These are phyloP conservation scores for Muscicapa striata DNA, from an alignment of 2,797 vertebrate species.

Conservation along the genomic window DNA sequence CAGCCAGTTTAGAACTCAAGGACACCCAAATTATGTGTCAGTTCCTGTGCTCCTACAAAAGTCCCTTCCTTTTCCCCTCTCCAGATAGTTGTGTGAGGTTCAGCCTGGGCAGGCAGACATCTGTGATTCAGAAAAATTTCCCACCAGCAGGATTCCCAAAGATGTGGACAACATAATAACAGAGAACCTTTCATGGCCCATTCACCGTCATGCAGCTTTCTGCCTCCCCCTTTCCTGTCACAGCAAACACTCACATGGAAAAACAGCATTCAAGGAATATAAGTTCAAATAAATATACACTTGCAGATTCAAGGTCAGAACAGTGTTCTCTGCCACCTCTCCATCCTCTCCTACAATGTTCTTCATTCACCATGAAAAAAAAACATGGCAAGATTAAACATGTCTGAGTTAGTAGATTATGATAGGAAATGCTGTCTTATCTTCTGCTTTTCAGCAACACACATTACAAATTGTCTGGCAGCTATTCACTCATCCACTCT, in stretches of 20 bases:
- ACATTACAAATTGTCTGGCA: constrained; percentile 56
- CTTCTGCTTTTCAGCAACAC: constrained; percentile 55
- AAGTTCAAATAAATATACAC: not conserved
- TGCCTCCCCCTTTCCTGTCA: not conserved
- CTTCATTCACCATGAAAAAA: not conserved
- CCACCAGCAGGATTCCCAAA: not conserved
- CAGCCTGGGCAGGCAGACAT: not conserved
- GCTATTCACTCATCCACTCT: constrained; percentile 39
- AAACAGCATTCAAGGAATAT: not conserved
- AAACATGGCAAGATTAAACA: not conserved
- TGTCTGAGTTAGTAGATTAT: constrained; percentile 32
- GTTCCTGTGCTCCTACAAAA: not conserved
- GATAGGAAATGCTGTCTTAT: constrained; percentile 48
- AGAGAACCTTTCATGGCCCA: not conserved
- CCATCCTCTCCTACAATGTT: not conserved
- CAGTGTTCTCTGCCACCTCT: not conserved
- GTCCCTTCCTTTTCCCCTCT: not conserved
- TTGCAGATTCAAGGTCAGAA: constrained; percentile 33
- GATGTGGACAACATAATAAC: not conserved
- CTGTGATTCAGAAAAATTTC: not conserved
- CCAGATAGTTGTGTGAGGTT: not conserved
- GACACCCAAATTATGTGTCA: not conserved
- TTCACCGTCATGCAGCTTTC: not conserved
- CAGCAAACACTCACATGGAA: not conserved
- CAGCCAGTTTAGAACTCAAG: not conserved